Evolutionary conservation across 1,140 invertebrate species (phyloP).

Genomic region (Drosophila chauvacae): DNA sequence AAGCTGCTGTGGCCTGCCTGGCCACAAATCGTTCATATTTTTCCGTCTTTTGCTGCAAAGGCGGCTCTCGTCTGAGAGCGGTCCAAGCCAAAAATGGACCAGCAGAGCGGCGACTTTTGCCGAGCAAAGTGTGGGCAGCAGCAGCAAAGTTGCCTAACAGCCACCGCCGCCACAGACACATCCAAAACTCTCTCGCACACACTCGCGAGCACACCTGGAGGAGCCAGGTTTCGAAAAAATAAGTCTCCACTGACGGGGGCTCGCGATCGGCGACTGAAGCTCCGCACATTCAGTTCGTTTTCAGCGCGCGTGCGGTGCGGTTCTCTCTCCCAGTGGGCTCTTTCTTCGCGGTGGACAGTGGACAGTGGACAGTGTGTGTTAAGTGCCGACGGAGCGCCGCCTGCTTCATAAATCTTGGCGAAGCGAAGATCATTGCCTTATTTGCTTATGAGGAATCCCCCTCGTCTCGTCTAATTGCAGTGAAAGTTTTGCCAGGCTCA

Average conservation of each 20-base stretch:
- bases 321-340: conserved; percentile 62
- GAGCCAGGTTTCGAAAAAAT: conserved; percentile 40
- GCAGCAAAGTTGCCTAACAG: conserved; percentile 82
- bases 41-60: conserved; percentile 66
- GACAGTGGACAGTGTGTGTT: conserved; percentile 29
- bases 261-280: conserved; percentile 46
- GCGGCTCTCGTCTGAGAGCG: conserved; percentile 49
- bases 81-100: conserved; percentile 80
- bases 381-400: conserved; percentile 20
- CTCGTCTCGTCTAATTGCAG: conserved; percentile 55
- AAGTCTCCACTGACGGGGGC: conserved; percentile 61
- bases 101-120: conserved; percentile 62
- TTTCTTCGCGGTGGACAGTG: conserved; percentile 37
- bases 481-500: conserved; percentile 69
- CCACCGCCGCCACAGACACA: conserved; percentile 38
- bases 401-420: conserved; percentile 25
- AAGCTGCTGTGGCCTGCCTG: conserved; percentile 25
- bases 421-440: conserved; percentile 45
- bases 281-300: conserved; percentile 79
- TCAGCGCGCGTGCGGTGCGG: conserved; percentile 83
- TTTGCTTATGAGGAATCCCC: conserved; percentile 32
- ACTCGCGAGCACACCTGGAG: conserved; percentile 41
- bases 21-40: conserved; percentile 55
- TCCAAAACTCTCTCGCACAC: conserved; percentile 15
- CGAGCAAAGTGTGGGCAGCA: conserved; percentile 76